A percentile compares a stretch with the other conserved stretches of the same genome.
phyloP scores from a whole-genome alignment of 2,888 invertebrate species.

The Diaprepes abbreviatus region DNA sequence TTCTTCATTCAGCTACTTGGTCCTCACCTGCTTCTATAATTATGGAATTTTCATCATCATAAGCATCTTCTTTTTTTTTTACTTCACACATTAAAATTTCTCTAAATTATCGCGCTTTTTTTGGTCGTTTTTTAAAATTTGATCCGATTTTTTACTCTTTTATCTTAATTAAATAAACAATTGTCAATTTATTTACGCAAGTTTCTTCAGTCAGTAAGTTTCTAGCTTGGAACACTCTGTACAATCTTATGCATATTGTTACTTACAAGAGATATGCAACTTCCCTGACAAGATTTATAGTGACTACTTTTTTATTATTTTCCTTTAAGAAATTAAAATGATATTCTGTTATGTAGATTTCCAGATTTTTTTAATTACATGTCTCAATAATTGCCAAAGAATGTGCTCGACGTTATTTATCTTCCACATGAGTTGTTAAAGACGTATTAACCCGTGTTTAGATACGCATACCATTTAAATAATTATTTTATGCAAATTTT shows the following conservation, averaged over 20 bases:
- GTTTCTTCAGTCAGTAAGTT: too few relatives aligned
- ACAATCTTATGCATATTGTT: slow-evolving; percentile 8
- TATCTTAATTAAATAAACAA: too few relatives aligned
- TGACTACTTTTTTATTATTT: slow-evolving; percentile 11
- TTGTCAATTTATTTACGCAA: too few relatives aligned
- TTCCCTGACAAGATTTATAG: slow-evolving; percentile 22
- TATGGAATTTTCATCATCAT: too few relatives aligned
- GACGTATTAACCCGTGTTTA: slow-evolving; percentile 12
- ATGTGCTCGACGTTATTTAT: slow-evolving; percentile 7
- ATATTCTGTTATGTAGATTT: slow-evolving; percentile 13
- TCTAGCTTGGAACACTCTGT: neutral
- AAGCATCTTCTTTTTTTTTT: too few relatives aligned
- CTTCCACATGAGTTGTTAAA: slow-evolving; percentile 14
- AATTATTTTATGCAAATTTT: slow-evolving; percentile 18
- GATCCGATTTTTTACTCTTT: too few relatives aligned
- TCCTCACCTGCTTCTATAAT: too few relatives aligned
- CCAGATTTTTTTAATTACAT: slow-evolving; percentile 13
- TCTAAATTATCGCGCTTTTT: too few relatives aligned
- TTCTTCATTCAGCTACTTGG: too few relatives aligned
- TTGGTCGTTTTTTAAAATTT: too few relatives aligned
- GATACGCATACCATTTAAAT: slow-evolving; percentile 19
- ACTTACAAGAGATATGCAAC: neutral
- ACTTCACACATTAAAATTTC: too few relatives aligned
- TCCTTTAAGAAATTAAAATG: slow-evolving; percentile 6
- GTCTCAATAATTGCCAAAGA: slow-evolving; percentile 15